Evolutionary conservation across 2,113 vertebrate genomes (phyloP).

Genomic region (Azemiops feae): DNA sequence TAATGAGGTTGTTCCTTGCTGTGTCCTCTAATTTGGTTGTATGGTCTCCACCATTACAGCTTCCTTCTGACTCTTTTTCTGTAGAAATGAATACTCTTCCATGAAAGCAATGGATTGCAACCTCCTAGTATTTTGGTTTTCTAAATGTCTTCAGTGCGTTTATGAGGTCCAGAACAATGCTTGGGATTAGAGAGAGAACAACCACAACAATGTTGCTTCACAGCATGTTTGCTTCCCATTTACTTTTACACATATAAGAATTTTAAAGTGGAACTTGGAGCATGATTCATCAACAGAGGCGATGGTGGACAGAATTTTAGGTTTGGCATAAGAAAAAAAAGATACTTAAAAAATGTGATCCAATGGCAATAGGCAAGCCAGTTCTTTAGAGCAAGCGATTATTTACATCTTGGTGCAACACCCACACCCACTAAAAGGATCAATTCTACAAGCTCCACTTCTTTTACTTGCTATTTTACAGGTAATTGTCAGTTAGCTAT

Average conservation of each 20-base stretch:
- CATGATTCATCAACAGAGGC: neutral
- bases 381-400: neutral
- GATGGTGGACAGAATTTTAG: neutral
- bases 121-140: neutral
- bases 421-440: neutral
- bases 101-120: neutral
- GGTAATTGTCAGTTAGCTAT: neutral
- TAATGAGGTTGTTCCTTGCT: neutral
- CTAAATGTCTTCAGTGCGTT: neutral
- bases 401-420: neutral
- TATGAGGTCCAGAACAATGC: neutral
- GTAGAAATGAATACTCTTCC: neutral
- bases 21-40: neutral
- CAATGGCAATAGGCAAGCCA: neutral
- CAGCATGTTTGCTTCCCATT: neutral
- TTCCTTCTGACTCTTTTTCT: neutral
- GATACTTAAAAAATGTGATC: neutral
- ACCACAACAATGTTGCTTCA: neutral
- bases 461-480: neutral
- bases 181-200: neutral
- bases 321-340: neutral
- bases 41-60: neutral
- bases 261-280: neutral
- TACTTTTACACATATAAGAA: neutral
- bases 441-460: neutral